Percentiles rank a stretch among this genome's conserved stretches.
Conservation (phyloP, 1,140 invertebrate species). For the Paralvinella palmiformis region DNA sequence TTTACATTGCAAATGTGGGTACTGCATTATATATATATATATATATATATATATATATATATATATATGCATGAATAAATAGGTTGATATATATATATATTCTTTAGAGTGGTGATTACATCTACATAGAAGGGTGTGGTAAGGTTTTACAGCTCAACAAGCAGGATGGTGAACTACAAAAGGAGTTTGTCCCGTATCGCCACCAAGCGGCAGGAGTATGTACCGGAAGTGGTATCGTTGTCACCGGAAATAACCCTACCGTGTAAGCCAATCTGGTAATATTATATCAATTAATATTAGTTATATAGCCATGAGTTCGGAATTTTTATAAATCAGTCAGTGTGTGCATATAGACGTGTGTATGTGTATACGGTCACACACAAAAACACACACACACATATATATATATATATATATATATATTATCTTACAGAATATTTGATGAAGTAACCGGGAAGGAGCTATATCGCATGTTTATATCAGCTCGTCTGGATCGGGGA, state of each 20-base stretch:
- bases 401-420: too few species aligned
- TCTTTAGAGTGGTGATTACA: background rate
- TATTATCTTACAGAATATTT: too few species aligned
- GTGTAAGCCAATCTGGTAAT: background rate
- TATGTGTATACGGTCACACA: too few species aligned
- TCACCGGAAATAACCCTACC: conserved; percentile 1
- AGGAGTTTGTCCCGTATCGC: background rate
- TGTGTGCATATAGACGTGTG: background rate
- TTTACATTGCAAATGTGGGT: too few species aligned
- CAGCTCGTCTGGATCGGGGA: background rate
- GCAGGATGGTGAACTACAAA: background rate
- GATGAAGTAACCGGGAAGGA: background rate
- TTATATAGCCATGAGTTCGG: background rate
- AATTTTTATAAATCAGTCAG: background rate
- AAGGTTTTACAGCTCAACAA: background rate
- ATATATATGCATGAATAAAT: too few species aligned
- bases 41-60: too few species aligned
- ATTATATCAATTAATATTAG: background rate
- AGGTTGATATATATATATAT: too few species aligned
- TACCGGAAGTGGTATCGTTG: background rate
- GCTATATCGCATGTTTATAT: background rate
- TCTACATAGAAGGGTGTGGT: conserved; percentile 4
- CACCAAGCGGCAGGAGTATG: background rate
- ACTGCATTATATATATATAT: too few species aligned
- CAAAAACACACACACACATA: too few species aligned